Percentiles rank a stretch among this genome's conserved stretches.
Evolutionary conservation across 2,797 vertebrate genomes (phyloP).

Genomic region (Eospalax fontanierii): DNA sequence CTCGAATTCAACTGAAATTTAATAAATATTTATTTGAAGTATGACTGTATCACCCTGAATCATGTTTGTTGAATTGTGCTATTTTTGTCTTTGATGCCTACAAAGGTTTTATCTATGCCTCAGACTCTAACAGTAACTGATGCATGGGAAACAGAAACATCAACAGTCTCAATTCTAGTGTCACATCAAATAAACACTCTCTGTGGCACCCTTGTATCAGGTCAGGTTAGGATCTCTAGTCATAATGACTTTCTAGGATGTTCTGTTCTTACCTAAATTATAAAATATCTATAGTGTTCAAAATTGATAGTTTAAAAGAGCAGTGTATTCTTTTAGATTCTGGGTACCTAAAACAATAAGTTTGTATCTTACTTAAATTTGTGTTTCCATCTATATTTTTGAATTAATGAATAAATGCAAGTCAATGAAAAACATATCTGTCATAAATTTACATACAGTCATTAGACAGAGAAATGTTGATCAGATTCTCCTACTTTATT

Average conservation of each 20-base stretch:
- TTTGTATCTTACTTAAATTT: neutral
- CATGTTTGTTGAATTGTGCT: neutral
- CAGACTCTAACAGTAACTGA: neutral
- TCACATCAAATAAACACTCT: neutral
- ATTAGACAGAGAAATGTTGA: neutral
- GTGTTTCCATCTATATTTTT: neutral
- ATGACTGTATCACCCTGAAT: neutral
- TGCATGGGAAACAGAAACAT: neutral
- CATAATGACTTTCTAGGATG: neutral
- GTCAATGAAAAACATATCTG: neutral
- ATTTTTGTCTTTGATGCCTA: neutral
- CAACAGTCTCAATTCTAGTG: neutral
- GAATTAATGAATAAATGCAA: neutral
- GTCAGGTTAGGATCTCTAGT: neutral
- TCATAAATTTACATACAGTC: neutral
- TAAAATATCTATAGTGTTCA: slow-evolving; percentile 15
- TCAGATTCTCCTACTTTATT: neutral
- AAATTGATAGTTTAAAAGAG: neutral
- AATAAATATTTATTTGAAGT: slow-evolving; percentile 48
- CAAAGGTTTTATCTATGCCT: neutral
- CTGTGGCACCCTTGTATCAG: rapidly evolving
- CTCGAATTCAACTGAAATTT: slow-evolving; percentile 40
- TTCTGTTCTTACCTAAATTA: neutral
- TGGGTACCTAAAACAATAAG: slow-evolving; percentile 19
- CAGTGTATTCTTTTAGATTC: slow-evolving; percentile 40